Evolutionary conservation across 2,888 invertebrate genomes (phyloP).

Genomic region (Hetaerina titia): DNA sequence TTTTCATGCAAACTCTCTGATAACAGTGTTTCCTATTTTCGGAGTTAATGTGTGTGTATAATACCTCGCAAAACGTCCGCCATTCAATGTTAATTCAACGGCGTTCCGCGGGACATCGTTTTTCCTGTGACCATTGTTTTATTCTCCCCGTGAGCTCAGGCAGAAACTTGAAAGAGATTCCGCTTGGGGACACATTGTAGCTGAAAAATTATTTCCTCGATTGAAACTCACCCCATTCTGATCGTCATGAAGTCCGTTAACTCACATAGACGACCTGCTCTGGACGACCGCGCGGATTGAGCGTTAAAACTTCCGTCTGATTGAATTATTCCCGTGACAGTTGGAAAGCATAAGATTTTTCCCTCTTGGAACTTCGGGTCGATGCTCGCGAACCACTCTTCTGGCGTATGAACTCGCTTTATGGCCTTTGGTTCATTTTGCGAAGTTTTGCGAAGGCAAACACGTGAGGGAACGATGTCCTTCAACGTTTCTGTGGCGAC

Average conservation of each 20-base stretch:
- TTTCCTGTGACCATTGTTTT: too few relatives aligned
- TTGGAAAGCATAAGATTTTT: background rate
- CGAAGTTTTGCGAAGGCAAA: background rate
- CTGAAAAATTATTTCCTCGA: background rate
- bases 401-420: background rate
- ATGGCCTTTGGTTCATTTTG: background rate
- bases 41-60: background rate
- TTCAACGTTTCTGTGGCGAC: background rate
- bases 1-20: background rate
- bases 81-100: too few relatives aligned
- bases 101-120: too few relatives aligned
- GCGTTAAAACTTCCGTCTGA: background rate
- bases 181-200: background rate
- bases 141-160: too few relatives aligned
- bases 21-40: background rate
- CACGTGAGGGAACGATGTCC: background rate
- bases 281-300: background rate
- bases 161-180: too few relatives aligned
- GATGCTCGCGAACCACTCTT: background rate
- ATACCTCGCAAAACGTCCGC: too few relatives aligned
- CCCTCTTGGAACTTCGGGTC: background rate
- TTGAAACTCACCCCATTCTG: background rate
- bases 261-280: background rate
- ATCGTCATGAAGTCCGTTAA: background rate
- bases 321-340: background rate